Evolutionary conservation across 2,113 vertebrate genomes (phyloP), one percentile per base, ranked within the genome.

Genomic region (Ammospiza nelsoni): DNA sequence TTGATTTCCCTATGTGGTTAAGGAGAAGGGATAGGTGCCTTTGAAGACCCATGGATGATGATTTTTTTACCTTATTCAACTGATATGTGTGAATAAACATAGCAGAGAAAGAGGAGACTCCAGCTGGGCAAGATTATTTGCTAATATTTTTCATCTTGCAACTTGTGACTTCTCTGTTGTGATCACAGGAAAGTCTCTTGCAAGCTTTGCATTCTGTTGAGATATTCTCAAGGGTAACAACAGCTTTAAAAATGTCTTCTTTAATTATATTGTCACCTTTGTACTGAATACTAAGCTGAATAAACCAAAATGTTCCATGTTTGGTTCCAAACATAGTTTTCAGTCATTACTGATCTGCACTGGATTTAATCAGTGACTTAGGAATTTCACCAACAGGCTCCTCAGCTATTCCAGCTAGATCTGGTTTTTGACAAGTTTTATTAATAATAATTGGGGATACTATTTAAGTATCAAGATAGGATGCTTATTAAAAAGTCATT

Each of bases 331-430:
- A 82, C 17, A 71, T 25, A 66, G 63, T 58, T 96, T 87, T 89
- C 16, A 80, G 54, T 59, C 0, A 0, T 88, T 80, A 77, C 75
- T 79, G 78, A 73, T 83, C 52, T 87, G 92, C 51, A 94, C 90
- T 91, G 90, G 90, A 89, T 93, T 95, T 95, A 94, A 90, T 92
- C 78, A 96, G 55, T 66, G 81, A 81, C 79, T 82, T 67, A 91
- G 66, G 48, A 95, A 87, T 11, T 84, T 92, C 86, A 89, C 92
- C 86, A 97, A 80, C 20, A 86, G n/a, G 13, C 18, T 87, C 9
- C 33, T 81, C 57, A 80, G 24, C 22, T 76, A 23, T 79, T 95
- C 84, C 68, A 92, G 69, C 12, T 87, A 80, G 57, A 89, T 94
- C 93, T 91, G 74, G 54, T 87, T 93, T 95, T 84, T 68, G 76